Evolutionary conservation across 2,797 vertebrate species (phyloP), one percentile per base, ranked within the genome.

Genomic region (Gymnopithys bicolor): DNA sequence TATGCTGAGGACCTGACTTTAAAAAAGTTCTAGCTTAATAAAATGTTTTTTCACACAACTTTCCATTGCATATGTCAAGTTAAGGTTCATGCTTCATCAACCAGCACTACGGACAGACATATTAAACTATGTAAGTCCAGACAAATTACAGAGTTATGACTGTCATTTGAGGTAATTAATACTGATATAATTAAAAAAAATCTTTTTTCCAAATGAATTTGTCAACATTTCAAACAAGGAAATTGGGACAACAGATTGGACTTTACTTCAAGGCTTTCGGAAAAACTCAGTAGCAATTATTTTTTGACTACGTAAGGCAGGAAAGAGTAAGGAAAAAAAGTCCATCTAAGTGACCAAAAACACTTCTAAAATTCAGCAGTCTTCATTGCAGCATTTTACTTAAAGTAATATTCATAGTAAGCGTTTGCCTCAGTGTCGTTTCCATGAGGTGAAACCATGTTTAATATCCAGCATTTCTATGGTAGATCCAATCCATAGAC

Each of bases 1-100:
- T 95, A 89, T 94, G 88, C 89, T 95, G 80, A 91, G n/a, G 95
- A 89, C 97, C 96, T 95, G 91, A 90, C 91, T 97, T 94, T 94
- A 92, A 63, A 79, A 97, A 79, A 97, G 59, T 60, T 76, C 85
- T 74, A 93, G 66, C 87, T 92, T 97, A 96, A 96, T 97, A 96
- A 96, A 92, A 94, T 78, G 92, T 90, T 96, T 89, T 97, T 94
- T 90, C 97, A 95, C 52, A 94, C 64, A 97, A 84, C 92, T 97
- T 97, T 59, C 55, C 87, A 88, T 95, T 94, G 77, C 71, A 70
- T 69, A 83, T 89, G 87, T 95, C 86, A 97, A 91, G 76, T 82
- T 93, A 77, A 93, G 51, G n/a, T 91, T n/a, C 84, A 94, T 73
- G 41, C 41, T 96, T 96, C 80, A 94, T 92, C 87, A 96, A 93